A percentile compares a stretch with the other conserved stretches of the same genome.
These are phyloP conservation scores for Drosophila nikananu DNA, from an alignment of 1,140 invertebrate species.

Conservation along the genomic window DNA sequence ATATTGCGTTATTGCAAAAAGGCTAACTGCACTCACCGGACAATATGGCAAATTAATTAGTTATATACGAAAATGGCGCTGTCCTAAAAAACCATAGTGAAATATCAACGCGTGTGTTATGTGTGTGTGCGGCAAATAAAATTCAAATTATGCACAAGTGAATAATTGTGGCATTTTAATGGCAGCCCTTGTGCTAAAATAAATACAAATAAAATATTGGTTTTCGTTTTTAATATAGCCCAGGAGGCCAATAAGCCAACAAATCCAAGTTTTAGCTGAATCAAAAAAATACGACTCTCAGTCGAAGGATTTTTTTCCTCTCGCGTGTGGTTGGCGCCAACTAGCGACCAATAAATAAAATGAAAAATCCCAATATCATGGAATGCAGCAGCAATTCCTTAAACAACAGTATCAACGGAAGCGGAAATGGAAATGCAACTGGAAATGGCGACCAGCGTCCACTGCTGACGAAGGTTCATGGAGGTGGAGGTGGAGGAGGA, in stretches of 20 bases:
- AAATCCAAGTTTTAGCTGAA: slow-evolving; percentile 50
- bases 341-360: slow-evolving; percentile 76
- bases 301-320: slow-evolving; percentile 8
- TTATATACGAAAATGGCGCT: slow-evolving; percentile 71
- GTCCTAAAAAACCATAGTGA: slow-evolving; percentile 50
- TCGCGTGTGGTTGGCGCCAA: slow-evolving; percentile 58
- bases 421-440: slow-evolving; percentile 71
- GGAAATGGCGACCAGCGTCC: slow-evolving; percentile 68
- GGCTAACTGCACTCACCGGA: slow-evolving; percentile 58
- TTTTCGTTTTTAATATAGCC: slow-evolving; percentile 75
- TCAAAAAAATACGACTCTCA: slow-evolving; percentile 17
- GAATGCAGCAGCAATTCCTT: slow-evolving; percentile 70
- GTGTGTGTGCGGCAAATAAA: slow-evolving; percentile 59
- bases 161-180: slow-evolving; percentile 79
- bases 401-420: slow-evolving; percentile 76
- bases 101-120: slow-evolving; percentile 12
- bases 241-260: slow-evolving; percentile 73
- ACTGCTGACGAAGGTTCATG: slow-evolving; percentile 54
- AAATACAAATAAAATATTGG: slow-evolving; percentile 49
- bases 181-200: slow-evolving; percentile 50
- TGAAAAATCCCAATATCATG: slow-evolving; percentile 84
- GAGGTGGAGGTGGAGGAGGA: slow-evolving; percentile 18
- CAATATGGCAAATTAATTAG: slow-evolving; percentile 83
- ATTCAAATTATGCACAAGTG: slow-evolving; percentile 82
- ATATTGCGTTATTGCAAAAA: slow-evolving; percentile 60